Evolutionary conservation across 2,888 invertebrate genomes (phyloP), one percentile per base, ranked within the genome.

Genomic region (Erannis defoliaria): DNA sequence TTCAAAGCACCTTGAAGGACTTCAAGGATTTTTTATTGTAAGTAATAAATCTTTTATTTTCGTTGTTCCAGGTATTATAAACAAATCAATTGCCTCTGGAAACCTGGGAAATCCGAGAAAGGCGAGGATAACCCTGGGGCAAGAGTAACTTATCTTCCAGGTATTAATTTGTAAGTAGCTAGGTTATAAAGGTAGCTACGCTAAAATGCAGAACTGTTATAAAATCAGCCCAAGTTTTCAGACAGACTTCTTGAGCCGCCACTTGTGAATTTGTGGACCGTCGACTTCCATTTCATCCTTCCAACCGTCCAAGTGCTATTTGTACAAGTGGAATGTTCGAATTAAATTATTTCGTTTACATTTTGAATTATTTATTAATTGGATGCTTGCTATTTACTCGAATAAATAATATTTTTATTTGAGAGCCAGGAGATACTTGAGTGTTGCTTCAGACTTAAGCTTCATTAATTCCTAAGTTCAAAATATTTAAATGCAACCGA

Each of bases 281-380:
- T 12, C 38, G 43, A 35, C 14, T 49, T 48, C 33, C 14, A 10
- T 45, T 45, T 40, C 42, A 35, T 14, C 53, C 26, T 18, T 46
- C 31, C 12, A 35, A 37, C n/a, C 54, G 16, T 29, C 16, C 46
- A 29, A 45, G 23, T 38, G 58, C 19, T 55, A 43, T 61, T 62
- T 35, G 48, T 21, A 57, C 53, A 53, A 62, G 56, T 53, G 56
- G 48, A 26, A 49, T 3, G 55, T 57, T 53, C 35, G 29, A 26
- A 29, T 48, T 53, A 26, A 56, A 56, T 56, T 35, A 62, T 46
- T 57, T 48, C 53, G 56, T 62, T 62, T 48, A 55, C 48, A 42
- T 57, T 62, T 43, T 37, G 19, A 53, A 53, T 55, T 55, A 48
- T 57, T 57, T 29, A 46, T 53, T 62, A 53, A 62, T 57, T 62